phyloP scores from a whole-genome alignment of 1,140 invertebrate species.

The Belonocnema kinseyi region DNA sequence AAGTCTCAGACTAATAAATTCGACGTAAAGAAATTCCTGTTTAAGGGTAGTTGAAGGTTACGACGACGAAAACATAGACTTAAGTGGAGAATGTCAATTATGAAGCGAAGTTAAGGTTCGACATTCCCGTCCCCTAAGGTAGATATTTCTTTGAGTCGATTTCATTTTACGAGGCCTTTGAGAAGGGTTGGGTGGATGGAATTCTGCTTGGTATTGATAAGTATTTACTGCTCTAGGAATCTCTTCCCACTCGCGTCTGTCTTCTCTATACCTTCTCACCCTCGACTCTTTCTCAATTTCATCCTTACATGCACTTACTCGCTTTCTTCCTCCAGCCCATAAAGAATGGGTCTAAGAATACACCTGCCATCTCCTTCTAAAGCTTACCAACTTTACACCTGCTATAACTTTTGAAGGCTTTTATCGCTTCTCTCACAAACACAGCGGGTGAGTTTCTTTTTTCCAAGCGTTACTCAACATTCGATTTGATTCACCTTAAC shows the following conservation, averaged over 20 bases:
- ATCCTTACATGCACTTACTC: constrained; percentile 25
- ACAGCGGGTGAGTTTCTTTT: neutral
- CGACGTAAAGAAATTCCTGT: neutral
- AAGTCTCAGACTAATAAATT: too few relatives aligned
- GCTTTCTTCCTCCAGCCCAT: constrained; percentile 3
- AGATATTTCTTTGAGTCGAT: constrained; percentile 25
- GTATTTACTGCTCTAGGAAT: constrained; percentile 10
- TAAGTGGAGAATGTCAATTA: constrained; percentile 25
- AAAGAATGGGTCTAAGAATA: neutral
- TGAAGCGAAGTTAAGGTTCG: constrained; percentile 19
- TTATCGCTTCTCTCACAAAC: neutral
- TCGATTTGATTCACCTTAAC: neutral
- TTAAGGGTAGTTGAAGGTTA: neutral
- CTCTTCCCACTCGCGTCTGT: constrained; percentile 20
- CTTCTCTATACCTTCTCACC: neutral
- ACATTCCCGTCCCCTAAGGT: constrained; percentile 19
- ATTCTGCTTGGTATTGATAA: constrained; percentile 31
- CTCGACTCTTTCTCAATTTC: constrained; percentile 22
- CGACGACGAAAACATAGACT: neutral
- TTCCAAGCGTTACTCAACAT: neutral
- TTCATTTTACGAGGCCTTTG: constrained; percentile 29
- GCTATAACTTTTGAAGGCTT: constrained; percentile 11
- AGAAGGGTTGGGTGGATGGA: constrained; percentile 17
- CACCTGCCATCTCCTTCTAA: neutral
- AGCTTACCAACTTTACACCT: constrained; percentile 16